Percentiles rank a stretch among this genome's conserved stretches.
Evolutionary conservation across 2,797 vertebrate species (phyloP).

Genomic region (Lerista edwardsae): DNA sequence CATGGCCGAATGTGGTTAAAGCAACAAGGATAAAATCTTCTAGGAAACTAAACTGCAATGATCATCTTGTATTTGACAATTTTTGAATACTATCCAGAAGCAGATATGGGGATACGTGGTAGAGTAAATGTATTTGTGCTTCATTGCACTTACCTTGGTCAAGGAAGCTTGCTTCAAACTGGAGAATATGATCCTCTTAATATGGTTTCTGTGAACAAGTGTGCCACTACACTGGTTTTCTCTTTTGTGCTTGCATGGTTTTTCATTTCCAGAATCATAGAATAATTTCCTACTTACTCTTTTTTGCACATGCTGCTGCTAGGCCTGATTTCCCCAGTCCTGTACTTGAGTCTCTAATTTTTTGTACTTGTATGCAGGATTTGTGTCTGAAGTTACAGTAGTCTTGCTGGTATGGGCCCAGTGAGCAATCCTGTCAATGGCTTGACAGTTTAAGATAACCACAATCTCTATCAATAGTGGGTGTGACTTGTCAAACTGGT

Average conservation of each 20-base stretch:
- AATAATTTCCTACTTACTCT: background rate
- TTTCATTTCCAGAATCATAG: background rate
- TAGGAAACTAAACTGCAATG: background rate
- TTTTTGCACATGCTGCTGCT: no score
- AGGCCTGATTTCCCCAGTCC: no score
- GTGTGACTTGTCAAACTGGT: background rate
- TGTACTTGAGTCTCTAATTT: no score
- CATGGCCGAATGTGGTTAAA: background rate
- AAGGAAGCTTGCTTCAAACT: background rate
- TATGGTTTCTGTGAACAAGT: background rate
- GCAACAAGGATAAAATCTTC: background rate
- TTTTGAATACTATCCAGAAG: background rate
- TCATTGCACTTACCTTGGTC: background rate
- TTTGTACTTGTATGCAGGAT: no score
- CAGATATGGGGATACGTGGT: background rate
- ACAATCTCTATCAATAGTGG: background rate
- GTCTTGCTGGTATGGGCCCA: no score
- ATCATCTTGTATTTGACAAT: background rate
- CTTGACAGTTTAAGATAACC: background rate
- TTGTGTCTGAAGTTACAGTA: no score
- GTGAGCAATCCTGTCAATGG: no score
- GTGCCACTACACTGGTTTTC: background rate
- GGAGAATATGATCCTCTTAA: background rate
- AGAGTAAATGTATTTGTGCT: background rate
- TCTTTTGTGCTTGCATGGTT: background rate